Evolutionary conservation across 2,888 invertebrate species (phyloP).

Genomic region (Blastobasis lacticolella): DNA sequence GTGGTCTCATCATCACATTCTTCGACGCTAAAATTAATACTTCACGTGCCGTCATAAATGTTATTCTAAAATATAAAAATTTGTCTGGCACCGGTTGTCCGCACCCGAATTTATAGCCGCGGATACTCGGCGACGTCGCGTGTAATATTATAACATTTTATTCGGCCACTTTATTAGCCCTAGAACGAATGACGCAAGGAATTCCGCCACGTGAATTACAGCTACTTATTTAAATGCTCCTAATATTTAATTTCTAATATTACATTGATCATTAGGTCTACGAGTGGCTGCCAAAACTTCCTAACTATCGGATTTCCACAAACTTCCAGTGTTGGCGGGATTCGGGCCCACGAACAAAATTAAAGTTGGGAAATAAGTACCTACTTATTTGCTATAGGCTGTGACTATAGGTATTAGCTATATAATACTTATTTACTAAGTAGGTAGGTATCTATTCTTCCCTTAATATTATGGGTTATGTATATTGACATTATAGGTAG

Average conservation of each 20-base stretch:
- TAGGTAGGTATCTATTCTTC: no score
- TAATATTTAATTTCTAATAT: background rate
- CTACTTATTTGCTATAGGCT: no score
- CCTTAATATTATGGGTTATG: no score
- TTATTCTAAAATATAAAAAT: slow-evolving; percentile 31
- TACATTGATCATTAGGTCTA: background rate
- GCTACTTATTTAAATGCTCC: background rate
- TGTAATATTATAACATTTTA: slow-evolving; percentile 8
- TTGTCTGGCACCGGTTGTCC: slow-evolving; percentile 29
- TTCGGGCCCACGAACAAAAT: background rate
- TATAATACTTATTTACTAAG: no score
- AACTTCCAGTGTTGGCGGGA: background rate
- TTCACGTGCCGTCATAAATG: slow-evolving; percentile 39
- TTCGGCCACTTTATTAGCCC: slow-evolving; percentile 5
- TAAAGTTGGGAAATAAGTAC: no score
- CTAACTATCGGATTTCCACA: background rate
- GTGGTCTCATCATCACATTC: slow-evolving; percentile 20
- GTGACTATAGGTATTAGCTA: no score
- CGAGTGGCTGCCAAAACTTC: background rate
- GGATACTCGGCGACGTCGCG: slow-evolving; percentile 16
- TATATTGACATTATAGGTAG: no score
- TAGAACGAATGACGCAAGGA: background rate
- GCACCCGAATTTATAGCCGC: slow-evolving; percentile 13
- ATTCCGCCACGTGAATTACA: background rate
- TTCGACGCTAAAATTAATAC: slow-evolving; percentile 34